These are phyloP conservation scores for Alectura lathami DNA, from an alignment of 2,113 vertebrate species.

Conservation along the genomic window DNA sequence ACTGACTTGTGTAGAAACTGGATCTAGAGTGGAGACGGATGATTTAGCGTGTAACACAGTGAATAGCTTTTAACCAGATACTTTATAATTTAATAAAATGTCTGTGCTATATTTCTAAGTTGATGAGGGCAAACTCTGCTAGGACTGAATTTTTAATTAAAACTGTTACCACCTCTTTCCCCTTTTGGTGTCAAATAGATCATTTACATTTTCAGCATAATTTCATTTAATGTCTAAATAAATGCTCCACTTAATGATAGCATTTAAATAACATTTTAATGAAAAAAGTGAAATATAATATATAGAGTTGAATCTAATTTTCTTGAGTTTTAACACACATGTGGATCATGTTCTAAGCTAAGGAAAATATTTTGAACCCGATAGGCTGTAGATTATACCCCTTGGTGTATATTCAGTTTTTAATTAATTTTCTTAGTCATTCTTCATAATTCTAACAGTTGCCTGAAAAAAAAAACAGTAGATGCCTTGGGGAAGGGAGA, in stretches of 20 bases:
- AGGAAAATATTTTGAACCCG: slow-evolving; percentile 45
- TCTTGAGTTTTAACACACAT: neutral
- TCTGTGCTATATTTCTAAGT: slow-evolving; percentile 42
- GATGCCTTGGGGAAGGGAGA: rapidly evolving
- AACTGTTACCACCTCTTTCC: slow-evolving; percentile 41
- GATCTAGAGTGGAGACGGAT: neutral
- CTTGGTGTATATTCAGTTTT: slow-evolving; percentile 39
- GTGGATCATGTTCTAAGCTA: slow-evolving; percentile 9
- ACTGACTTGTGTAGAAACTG: neutral
- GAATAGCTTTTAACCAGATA: slow-evolving; percentile 27
- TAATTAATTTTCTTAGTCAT: slow-evolving; percentile 54
- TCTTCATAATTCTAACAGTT: neutral
- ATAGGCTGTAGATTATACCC: slow-evolving; percentile 37
- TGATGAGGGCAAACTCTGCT: slow-evolving; percentile 26
- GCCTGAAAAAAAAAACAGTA: neutral
- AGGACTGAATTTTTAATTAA: slow-evolving; percentile 66
- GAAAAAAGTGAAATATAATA: slow-evolving; percentile 63
- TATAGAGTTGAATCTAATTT: slow-evolving; percentile 32
- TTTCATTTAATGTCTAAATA: slow-evolving; percentile 61
- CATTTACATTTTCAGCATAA: slow-evolving; percentile 65
- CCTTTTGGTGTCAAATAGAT: slow-evolving; percentile 59
- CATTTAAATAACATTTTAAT: slow-evolving; percentile 61
- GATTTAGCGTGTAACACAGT: neutral
- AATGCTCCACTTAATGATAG: slow-evolving; percentile 47
- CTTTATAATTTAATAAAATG: slow-evolving; percentile 45